phyloP scores from a whole-genome alignment of 2,888 invertebrate genomes.

The Microctonus aethiopoides region DNA sequence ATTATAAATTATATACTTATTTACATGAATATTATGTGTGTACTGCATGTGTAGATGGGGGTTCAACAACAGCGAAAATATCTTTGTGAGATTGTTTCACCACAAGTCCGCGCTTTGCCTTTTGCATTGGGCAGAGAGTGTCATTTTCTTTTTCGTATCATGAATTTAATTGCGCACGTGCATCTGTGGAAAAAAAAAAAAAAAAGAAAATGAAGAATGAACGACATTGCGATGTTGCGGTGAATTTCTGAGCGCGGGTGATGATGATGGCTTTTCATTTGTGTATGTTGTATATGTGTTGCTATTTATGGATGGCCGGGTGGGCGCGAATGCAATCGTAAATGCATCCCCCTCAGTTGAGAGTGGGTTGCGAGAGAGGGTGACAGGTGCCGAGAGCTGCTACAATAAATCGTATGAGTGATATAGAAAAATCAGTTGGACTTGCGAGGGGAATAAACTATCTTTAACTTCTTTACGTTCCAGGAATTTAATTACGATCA shows the following conservation, averaged over 20 bases:
- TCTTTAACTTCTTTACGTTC: conserved; percentile 14
- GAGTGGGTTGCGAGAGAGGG: conserved; percentile 40
- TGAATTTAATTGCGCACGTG: conserved; percentile 20
- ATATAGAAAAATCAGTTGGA: conserved; percentile 28
- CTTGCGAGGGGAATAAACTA: background rate
- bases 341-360: conserved; percentile 18
- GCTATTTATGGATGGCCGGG: conserved; percentile 31
- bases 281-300: background rate
- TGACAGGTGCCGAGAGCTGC: conserved; percentile 60
- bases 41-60: background rate
- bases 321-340: conserved; percentile 7
- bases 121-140: too few relatives aligned
- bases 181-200: conserved; percentile 22
- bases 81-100: background rate
- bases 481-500: background rate
- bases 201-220: conserved; percentile 13
- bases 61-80: background rate
- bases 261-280: conserved; percentile 22
- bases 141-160: background rate
- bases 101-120: background rate
- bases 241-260: conserved; percentile 14
- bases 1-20: too few relatives aligned
- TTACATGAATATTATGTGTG: too few relatives aligned
- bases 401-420: conserved; percentile 54
- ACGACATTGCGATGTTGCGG: conserved; percentile 6